These are phyloP conservation scores for Tricholaema leucomelas DNA, from an alignment of 2,113 vertebrate genomes.

Conservation along the genomic window DNA sequence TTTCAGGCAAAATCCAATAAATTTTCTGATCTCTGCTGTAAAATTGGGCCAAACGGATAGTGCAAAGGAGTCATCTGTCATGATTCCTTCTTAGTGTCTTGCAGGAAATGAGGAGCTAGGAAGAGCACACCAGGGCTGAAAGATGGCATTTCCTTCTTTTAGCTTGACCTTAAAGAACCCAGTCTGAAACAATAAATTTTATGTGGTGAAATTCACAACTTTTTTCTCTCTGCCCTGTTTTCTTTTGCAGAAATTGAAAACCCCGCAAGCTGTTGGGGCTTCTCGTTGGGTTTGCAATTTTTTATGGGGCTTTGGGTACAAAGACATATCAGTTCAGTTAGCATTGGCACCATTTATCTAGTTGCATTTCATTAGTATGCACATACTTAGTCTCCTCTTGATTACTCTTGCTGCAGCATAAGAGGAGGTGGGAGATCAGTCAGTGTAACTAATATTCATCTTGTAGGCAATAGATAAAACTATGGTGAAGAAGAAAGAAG, in stretches of 20 bases:
- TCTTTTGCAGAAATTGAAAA: neutral
- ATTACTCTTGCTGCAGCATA: neutral
- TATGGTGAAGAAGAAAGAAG: neutral
- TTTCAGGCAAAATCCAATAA: slow-evolving; percentile 61
- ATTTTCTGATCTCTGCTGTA: slow-evolving; percentile 27
- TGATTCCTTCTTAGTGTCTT: slow-evolving; percentile 25
- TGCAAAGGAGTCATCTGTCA: slow-evolving; percentile 45
- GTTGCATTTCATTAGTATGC: neutral
- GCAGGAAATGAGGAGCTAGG: slow-evolving; percentile 42
- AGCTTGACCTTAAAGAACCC: neutral
- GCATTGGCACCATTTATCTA: neutral
- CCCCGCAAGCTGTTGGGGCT: neutral
- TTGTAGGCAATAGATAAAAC: neutral
- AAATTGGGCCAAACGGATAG: slow-evolving; percentile 41
- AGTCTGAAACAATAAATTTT: neutral
- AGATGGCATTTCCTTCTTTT: neutral
- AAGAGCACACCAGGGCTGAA: neutral
- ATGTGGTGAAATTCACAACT: neutral
- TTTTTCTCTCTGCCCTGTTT: neutral
- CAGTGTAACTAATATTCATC: neutral
- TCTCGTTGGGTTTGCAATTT: neutral
- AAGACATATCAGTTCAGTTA: neutral
- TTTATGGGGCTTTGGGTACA: neutral
- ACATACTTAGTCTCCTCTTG: neutral
- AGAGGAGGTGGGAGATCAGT: neutral